Evolutionary conservation across 1,140 invertebrate genomes (phyloP).

Genomic region (Diplogasteroides magnus): DNA sequence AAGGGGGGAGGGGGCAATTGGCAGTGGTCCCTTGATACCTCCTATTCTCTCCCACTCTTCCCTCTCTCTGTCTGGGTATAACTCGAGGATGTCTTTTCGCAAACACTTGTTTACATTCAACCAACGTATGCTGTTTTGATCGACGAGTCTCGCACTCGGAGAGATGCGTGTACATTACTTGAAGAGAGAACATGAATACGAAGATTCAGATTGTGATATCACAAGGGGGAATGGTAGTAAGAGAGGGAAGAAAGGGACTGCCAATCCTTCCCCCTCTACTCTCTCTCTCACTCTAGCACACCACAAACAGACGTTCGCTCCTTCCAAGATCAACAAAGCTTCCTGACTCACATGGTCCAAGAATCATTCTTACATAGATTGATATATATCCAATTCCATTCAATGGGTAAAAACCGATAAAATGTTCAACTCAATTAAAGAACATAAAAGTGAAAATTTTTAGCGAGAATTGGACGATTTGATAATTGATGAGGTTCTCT

Average conservation of each 20-base stretch:
- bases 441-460: not conserved
- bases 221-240: not conserved
- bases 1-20: not conserved
- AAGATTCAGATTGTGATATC: not conserved
- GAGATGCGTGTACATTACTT: too few relatives aligned
- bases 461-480: slow-evolving; percentile 42
- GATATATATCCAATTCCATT: slow-evolving; percentile 4
- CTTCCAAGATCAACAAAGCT: not conserved
- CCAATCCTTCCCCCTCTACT: not conserved
- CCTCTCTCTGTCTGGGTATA: not conserved
- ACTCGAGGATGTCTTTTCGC: too few relatives aligned
- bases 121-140: too few relatives aligned
- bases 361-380: slow-evolving; percentile 1
- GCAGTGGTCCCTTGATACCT: not conserved
- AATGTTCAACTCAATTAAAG: not conserved
- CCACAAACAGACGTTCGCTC: slow-evolving; percentile 7
- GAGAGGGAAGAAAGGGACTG: not conserved
- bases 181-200: not conserved
- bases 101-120: too few relatives aligned
- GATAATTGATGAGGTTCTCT: slow-evolving; percentile 52
- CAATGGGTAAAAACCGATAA: not conserved
- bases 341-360: not conserved
- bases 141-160: too few relatives aligned
- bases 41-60: not conserved
- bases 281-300: not conserved